Evolutionary conservation across 2,888 invertebrate genomes (phyloP).

Genomic region (Octodonta nipae): DNA sequence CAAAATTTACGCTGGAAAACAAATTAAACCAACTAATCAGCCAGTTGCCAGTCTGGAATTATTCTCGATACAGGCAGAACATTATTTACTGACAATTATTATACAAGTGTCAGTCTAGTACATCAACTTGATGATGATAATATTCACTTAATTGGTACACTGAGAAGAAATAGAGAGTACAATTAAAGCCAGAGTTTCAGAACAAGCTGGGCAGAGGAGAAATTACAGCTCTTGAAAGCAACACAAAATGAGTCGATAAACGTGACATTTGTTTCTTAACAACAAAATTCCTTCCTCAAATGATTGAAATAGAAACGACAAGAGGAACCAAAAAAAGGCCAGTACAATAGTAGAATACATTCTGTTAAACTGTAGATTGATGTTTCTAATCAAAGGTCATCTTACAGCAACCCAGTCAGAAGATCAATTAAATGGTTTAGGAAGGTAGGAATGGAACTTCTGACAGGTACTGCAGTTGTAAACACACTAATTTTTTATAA

Average conservation of each 20-base stretch:
- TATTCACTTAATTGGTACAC: constrained; percentile 14
- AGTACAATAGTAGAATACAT: too few relatives aligned
- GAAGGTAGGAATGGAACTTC: too few relatives aligned
- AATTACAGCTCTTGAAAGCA: background rate
- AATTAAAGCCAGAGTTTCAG: constrained; percentile 10
- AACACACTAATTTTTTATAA: too few relatives aligned
- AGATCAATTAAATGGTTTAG: too few relatives aligned
- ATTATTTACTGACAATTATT: constrained; percentile 20
- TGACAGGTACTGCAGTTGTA: too few relatives aligned
- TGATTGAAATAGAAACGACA: constrained; percentile 7
- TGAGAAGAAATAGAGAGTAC: constrained; percentile 13
- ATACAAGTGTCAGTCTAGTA: constrained; percentile 12
- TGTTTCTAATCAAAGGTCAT: too few relatives aligned
- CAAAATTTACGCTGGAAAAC: too few relatives aligned
- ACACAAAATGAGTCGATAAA: constrained; percentile 6
- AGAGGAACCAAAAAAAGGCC: too few relatives aligned
- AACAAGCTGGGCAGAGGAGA: constrained; percentile 3
- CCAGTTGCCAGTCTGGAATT: constrained; percentile 9
- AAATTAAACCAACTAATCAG: background rate
- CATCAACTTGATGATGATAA: constrained; percentile 8
- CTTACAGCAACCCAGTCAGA: too few relatives aligned
- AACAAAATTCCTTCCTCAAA: constrained; percentile 7
- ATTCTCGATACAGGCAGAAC: constrained; percentile 15
- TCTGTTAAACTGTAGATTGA: too few relatives aligned
- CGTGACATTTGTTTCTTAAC: too few relatives aligned